Percentiles rank a stretch among this genome's conserved stretches.
phyloP scores from a whole-genome alignment of 2,888 invertebrate genomes.

The Apamea sordens region DNA sequence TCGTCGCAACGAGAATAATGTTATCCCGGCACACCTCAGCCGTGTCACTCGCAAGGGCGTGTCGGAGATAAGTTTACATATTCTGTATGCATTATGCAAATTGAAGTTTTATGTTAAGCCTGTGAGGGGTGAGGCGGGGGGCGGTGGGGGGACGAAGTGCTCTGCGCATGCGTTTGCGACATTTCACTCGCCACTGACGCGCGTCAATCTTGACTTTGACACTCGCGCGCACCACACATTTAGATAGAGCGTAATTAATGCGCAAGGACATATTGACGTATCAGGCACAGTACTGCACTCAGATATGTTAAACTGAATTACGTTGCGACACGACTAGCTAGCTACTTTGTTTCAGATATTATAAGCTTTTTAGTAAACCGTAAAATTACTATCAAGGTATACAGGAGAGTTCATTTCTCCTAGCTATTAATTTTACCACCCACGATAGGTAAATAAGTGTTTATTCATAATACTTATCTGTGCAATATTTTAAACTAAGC shows the following conservation, averaged over 20 bases:
- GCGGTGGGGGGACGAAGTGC: constrained; percentile 62
- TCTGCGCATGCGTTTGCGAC: constrained; percentile 71
- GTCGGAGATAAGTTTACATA: constrained; percentile 89
- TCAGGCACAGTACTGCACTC: constrained; percentile 53
- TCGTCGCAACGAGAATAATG: constrained; percentile 87
- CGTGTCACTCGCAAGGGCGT: constrained; percentile 88
- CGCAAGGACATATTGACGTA: constrained; percentile 59
- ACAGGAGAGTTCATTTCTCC: constrained; percentile 1
- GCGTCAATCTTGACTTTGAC: constrained; percentile 74
- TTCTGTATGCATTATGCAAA: constrained; percentile 90
- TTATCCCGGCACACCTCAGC: constrained; percentile 88
- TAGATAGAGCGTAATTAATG: constrained; percentile 68
- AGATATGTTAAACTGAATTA: constrained; percentile 55
- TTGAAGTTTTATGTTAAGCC: constrained; percentile 89
- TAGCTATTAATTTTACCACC: constrained; percentile 10
- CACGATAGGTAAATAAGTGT: constrained; percentile 14
- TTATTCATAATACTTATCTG: constrained; percentile 21
- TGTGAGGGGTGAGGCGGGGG: constrained; percentile 60
- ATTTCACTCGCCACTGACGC: constrained; percentile 78
- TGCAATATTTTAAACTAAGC: constrained; percentile 36
- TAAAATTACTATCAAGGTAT: not conserved
- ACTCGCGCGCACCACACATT: constrained; percentile 65
- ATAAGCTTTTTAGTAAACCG: constrained; percentile 3
- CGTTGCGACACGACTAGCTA: constrained; percentile 42
- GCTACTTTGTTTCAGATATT: constrained; percentile 3